A percentile compares a stretch with the other conserved stretches of the same genome.
phyloP scores from a whole-genome alignment of 1,140 invertebrate genomes.

The Drosophila obscura region DNA sequence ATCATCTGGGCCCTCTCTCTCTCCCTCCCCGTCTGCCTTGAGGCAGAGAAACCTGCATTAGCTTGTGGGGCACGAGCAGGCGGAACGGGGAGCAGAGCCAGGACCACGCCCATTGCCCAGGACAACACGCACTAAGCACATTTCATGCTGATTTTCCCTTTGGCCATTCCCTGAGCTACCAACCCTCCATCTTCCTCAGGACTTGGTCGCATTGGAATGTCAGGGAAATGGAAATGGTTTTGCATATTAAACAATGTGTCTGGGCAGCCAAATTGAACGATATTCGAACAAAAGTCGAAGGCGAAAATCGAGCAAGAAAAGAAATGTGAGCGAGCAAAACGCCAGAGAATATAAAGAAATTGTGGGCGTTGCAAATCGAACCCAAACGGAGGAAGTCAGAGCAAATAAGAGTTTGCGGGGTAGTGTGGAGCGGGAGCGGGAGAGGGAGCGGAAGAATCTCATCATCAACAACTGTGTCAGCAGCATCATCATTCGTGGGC shows the following conservation, averaged over 20 bases:
- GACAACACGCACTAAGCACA: constrained; percentile 58
- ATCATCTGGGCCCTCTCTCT: background rate
- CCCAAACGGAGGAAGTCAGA: constrained; percentile 1
- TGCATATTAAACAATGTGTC: constrained; percentile 82
- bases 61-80: constrained; percentile 48
- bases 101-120: constrained; percentile 25
- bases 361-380: constrained; percentile 41
- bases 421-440: constrained; percentile 15
- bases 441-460: constrained; percentile 43
- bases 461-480: constrained; percentile 61
- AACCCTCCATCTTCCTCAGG: background rate
- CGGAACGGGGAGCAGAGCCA: constrained; percentile 11
- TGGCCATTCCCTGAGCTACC: constrained; percentile 50
- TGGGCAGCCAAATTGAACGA: constrained; percentile 53
- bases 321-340: background rate
- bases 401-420: background rate
- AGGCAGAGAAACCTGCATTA: constrained; percentile 49
- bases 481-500: constrained; percentile 40
- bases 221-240: constrained; percentile 74
- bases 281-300: constrained; percentile 34
- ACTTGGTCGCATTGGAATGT: constrained; percentile 57
- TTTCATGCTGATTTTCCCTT: constrained; percentile 78
- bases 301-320: constrained; percentile 8
- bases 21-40: constrained; percentile 27
- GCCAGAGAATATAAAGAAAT: constrained; percentile 9